Evolutionary conservation across 1,140 invertebrate genomes (phyloP).

Genomic region (Pteromalus puparum): DNA sequence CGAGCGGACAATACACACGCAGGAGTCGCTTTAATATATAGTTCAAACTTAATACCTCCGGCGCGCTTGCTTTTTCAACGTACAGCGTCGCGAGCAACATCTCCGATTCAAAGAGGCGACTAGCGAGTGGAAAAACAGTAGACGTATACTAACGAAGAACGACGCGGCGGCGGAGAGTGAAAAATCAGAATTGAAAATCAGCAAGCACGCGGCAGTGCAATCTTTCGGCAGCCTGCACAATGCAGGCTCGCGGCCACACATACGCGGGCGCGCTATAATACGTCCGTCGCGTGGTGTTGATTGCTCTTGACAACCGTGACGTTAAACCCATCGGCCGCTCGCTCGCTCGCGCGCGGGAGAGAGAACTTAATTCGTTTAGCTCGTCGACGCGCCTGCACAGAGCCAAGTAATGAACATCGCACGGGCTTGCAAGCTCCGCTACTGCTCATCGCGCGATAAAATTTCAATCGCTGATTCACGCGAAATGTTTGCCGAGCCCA

Average conservation of each 20-base stretch:
- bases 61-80: background rate
- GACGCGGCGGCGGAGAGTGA: too few relatives aligned
- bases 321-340: background rate
- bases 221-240: background rate
- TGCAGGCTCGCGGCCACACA: background rate
- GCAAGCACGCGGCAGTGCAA: background rate
- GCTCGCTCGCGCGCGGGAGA: background rate
- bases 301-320: constrained; percentile 41
- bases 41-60: constrained; percentile 50
- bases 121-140: too few relatives aligned
- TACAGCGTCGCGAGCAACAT: too few relatives aligned
- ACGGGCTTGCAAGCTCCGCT: background rate
- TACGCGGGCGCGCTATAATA: background rate
- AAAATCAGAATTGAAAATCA: constrained; percentile 30
- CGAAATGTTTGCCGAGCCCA: background rate
- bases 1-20: too few relatives aligned
- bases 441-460: constrained; percentile 4
- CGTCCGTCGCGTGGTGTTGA: constrained; percentile 5
- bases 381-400: background rate
- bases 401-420: constrained; percentile 14
- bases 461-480: constrained; percentile 31
- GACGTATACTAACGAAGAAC: background rate
- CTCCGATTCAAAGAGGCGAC: too few relatives aligned
- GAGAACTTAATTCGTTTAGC: constrained; percentile 47
- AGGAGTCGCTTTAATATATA: constrained; percentile 51